A percentile compares a stretch with the other conserved stretches of the same genome.
These are phyloP conservation scores for Drosophila meridiana DNA, from an alignment of 2,888 invertebrate species.

Conservation along the genomic window DNA sequence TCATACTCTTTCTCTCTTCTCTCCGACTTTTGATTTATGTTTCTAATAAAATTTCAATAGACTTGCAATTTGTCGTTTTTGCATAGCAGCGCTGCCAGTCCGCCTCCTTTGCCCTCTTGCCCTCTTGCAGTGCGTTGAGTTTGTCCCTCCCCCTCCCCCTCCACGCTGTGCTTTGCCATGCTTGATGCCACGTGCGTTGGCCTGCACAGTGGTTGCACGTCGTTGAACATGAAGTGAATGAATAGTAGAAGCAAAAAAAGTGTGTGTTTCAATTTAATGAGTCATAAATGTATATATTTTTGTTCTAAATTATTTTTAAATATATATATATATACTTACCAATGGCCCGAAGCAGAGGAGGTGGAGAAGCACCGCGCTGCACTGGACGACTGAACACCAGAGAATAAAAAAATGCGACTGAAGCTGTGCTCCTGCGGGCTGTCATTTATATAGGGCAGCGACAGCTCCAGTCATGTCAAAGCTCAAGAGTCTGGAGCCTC, in stretches of 20 bases:
- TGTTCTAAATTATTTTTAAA: no score
- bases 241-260: no score
- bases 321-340: not conserved
- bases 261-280: not conserved
- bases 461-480: no score
- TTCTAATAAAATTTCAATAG: constrained; percentile 80
- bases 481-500: no score
- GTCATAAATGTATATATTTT: not conserved
- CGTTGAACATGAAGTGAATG: not conserved
- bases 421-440: no score
- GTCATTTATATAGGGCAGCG: no score
- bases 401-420: no score
- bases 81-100: constrained; percentile 41
- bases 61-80: constrained; percentile 77
- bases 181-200: constrained; percentile 61
- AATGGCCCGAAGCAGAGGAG: no score
- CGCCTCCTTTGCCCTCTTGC: not conserved
- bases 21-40: constrained; percentile 72
- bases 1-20: constrained; percentile 11
- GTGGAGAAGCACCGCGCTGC: no score
- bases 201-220: constrained; percentile 38
- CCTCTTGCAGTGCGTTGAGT: not conserved
- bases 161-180: constrained; percentile 9
- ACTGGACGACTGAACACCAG: no score
- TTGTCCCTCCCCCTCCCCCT: not conserved